Percentiles rank a stretch among this genome's conserved stretches.
These are phyloP conservation scores for Nephrotoma guestfalica DNA, from an alignment of 2,888 invertebrate genomes.

Conservation along the genomic window DNA sequence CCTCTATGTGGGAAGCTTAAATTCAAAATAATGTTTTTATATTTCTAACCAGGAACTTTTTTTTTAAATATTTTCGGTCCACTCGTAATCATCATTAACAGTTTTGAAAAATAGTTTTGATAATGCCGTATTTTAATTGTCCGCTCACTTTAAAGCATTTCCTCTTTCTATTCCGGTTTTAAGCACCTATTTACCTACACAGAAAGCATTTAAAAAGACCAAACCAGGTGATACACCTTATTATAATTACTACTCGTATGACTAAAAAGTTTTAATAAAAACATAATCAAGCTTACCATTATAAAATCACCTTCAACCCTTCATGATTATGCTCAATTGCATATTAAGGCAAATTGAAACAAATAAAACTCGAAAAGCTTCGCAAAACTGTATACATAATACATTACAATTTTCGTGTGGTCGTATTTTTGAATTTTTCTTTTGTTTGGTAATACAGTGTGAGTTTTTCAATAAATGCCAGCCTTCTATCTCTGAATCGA, in stretches of 20 bases:
- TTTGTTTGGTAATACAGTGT: not conserved
- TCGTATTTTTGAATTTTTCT: not conserved
- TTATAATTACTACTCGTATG: no score
- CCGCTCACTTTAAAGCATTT: not conserved
- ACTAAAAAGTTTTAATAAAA: not conserved
- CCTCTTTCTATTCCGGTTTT: not conserved
- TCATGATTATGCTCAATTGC: not conserved
- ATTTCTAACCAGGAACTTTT: not conserved
- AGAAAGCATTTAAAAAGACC: no score
- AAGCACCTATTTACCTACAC: not conserved
- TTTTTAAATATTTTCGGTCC: not conserved
- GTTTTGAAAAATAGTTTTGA: not conserved
- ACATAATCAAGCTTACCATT: not conserved
- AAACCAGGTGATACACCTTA: no score
- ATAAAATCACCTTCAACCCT: not conserved
- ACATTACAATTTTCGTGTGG: not conserved
- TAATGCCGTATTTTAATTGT: not conserved
- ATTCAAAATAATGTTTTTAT: not conserved
- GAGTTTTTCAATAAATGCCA: no score
- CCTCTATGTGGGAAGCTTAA: not conserved
- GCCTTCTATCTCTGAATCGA: no score
- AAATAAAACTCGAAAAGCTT: not conserved
- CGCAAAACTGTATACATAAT: not conserved
- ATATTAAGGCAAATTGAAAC: not conserved
- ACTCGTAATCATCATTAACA: not conserved